Percentiles rank a stretch among this genome's conserved stretches.
These are phyloP conservation scores for Gymnoscopelus microlampas DNA, from an alignment of 2,797 vertebrate species.

Conservation along the genomic window DNA sequence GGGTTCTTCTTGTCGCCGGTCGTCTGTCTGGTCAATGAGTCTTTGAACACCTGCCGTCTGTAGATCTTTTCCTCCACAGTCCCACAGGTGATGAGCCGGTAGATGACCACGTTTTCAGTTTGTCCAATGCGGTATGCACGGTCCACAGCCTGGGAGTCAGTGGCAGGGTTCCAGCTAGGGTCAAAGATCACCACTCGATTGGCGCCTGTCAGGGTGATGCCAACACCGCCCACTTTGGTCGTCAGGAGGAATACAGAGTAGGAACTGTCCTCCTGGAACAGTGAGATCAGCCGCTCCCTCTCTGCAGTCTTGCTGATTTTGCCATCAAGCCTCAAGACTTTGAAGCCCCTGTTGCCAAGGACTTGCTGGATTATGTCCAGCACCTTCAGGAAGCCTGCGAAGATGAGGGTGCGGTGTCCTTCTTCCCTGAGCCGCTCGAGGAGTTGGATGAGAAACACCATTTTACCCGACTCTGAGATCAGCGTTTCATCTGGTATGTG, in stretches of 20 bases:
- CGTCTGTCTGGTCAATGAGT: slow-evolving; percentile 92
- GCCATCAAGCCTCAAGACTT: slow-evolving; percentile 87
- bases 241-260: slow-evolving; percentile 92
- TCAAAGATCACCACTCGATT: slow-evolving; percentile 94
- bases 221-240: slow-evolving; percentile 92
- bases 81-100: slow-evolving; percentile 92
- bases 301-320: slow-evolving; percentile 85
- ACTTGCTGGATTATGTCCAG: slow-evolving; percentile 84
- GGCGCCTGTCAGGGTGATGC: slow-evolving; percentile 92
- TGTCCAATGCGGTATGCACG: slow-evolving; percentile 94
- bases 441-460: slow-evolving; percentile 86
- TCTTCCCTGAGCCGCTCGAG: slow-evolving; percentile 86
- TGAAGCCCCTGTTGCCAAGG: slow-evolving; percentile 79
- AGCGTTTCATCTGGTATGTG: slow-evolving; percentile 83
- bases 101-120: slow-evolving; percentile 90
- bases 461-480: slow-evolving; percentile 92
- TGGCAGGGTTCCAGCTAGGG: slow-evolving; percentile 97
- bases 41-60: slow-evolving; percentile 93
- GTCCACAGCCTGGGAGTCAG: slow-evolving; percentile 94
- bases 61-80: slow-evolving; percentile 98
- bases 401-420: slow-evolving; percentile 91
- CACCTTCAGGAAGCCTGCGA: slow-evolving; percentile 92
- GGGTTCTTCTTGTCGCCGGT: slow-evolving; percentile 96
- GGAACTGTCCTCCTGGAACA: slow-evolving; percentile 84
- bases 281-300: slow-evolving; percentile 85